Conservation (phyloP, 1,140 invertebrate genomes). For the Drosophila ananassae region DNA sequence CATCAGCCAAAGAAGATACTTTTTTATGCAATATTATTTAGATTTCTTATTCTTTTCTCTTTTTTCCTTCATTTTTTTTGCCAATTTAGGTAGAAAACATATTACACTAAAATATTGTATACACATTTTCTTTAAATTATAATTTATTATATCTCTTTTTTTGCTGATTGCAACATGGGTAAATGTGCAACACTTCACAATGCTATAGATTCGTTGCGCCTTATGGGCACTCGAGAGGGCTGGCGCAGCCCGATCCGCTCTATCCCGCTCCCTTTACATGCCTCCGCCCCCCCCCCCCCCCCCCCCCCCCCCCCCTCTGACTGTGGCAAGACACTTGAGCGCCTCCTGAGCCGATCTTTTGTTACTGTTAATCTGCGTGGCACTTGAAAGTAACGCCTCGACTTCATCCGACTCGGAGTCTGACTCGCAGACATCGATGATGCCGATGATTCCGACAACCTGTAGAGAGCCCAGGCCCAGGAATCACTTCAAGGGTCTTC, state of each 20-base stretch:
- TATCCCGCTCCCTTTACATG: not conserved
- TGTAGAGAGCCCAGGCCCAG: constrained; percentile 44
- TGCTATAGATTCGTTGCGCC: constrained; percentile 40
- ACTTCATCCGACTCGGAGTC: constrained; percentile 35
- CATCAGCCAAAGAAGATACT: no score
- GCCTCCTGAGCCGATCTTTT: constrained; percentile 59
- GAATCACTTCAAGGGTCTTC: constrained; percentile 47
- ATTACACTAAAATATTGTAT: not conserved
- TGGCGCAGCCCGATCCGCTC: constrained; percentile 8
- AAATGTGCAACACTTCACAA: constrained; percentile 28
- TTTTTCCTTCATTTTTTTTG: not conserved
- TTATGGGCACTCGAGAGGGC: constrained; percentile 20
- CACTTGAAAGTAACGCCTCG: constrained; percentile 54
- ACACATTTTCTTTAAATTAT: not conserved
- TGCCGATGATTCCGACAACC: constrained; percentile 55
- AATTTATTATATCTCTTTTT: not conserved
- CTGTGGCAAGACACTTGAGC: constrained; percentile 52
- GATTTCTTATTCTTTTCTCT: not conserved
- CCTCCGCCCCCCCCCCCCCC: not conserved
- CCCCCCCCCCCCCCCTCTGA: no score
- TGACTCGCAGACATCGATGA: constrained; percentile 65
- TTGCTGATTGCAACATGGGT: constrained; percentile 8
- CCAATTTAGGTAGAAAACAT: not conserved
- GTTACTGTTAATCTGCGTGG: constrained; percentile 63
- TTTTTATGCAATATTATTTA: no score